Conservation (phyloP, 2,113 vertebrate genomes). For the Osmerus eperlanus region DNA sequence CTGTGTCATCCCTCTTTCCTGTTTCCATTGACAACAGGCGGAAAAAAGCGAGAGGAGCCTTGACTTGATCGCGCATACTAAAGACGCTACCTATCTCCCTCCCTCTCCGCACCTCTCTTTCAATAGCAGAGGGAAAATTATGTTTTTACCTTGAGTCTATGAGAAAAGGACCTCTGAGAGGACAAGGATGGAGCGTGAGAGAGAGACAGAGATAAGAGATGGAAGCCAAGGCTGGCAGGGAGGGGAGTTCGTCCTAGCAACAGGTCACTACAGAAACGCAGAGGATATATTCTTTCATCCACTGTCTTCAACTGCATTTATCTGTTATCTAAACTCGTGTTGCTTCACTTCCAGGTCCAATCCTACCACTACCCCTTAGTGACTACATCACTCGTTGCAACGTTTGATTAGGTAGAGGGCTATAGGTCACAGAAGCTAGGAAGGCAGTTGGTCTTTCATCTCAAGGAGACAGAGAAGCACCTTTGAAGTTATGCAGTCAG, state of each 20-base stretch:
- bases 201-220: neutral
- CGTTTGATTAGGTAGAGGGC: neutral
- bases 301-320: no score
- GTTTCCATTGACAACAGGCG: conserved; percentile 48
- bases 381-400: neutral
- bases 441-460: neutral
- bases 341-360: neutral
- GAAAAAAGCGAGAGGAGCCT: conserved; percentile 16
- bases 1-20: neutral
- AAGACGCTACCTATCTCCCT: conserved; percentile 28
- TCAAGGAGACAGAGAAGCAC: neutral
- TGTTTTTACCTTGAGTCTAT: no score
- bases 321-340: no score
- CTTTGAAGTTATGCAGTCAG: conserved; percentile 35
- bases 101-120: neutral
- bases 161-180: no score
- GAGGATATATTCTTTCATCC: no score
- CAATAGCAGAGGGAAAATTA: no score
- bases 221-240: no score
- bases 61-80: conserved; percentile 42
- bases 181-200: neutral
- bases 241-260: no score
- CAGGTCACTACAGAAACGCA: no score
- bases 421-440: neutral
- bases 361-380: neutral